These are phyloP conservation scores for Anomalospiza imberbis DNA, from an alignment of 2,797 vertebrate species.

Conservation along the genomic window DNA sequence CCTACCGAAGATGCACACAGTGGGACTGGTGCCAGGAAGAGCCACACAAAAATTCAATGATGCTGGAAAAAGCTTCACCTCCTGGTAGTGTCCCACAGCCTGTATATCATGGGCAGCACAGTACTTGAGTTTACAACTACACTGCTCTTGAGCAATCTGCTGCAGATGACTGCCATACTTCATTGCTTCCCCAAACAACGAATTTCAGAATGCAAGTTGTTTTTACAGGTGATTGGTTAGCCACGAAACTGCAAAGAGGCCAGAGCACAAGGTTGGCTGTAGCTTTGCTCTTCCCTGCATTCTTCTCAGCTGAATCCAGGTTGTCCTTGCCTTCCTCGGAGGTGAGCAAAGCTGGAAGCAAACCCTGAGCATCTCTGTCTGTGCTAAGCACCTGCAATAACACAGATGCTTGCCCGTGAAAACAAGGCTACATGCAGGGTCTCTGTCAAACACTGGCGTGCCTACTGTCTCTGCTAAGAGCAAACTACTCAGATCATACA, in stretches of 20 bases:
- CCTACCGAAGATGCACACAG: background rate
- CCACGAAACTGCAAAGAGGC: background rate
- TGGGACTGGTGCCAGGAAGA: background rate
- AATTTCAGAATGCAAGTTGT: background rate
- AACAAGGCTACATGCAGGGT: background rate
- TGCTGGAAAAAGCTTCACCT: background rate
- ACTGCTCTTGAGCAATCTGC: background rate
- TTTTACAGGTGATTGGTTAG: background rate
- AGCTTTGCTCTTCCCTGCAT: background rate
- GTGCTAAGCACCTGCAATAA: background rate
- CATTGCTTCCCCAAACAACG: background rate
- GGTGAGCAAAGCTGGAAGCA: background rate
- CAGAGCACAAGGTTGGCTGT: background rate
- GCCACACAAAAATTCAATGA: background rate
- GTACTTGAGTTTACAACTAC: background rate
- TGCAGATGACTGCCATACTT: background rate
- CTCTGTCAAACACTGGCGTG: background rate
- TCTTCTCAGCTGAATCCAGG: background rate
- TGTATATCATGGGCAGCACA: background rate
- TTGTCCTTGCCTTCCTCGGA: background rate
- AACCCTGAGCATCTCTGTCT: background rate
- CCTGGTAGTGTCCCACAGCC: background rate
- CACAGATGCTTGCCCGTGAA: background rate
- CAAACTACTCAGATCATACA: slow-evolving; percentile 22
- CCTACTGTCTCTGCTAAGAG: background rate